Conservation (phyloP, 2,888 invertebrate genomes). For the Mesorhabditis belari region DNA sequence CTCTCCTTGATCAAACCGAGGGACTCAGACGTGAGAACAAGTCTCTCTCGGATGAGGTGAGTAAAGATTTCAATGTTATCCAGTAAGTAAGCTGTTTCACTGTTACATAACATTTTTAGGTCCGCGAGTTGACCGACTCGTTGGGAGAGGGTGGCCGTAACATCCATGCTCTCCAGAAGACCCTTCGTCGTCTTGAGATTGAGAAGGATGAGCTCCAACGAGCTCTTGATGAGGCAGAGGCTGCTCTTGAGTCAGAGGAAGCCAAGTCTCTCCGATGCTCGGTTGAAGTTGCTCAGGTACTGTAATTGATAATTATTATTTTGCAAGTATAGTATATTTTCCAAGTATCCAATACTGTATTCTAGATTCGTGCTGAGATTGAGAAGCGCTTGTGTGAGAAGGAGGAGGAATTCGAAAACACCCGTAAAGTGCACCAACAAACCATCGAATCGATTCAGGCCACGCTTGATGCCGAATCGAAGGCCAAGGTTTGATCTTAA, state of each 20-base stretch:
- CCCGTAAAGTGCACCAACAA: conserved; percentile 75
- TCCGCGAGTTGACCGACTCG: conserved; percentile 96
- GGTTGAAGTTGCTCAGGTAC: not conserved
- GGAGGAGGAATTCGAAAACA: conserved; percentile 99
- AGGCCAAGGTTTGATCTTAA: not conserved
- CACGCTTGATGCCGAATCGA: not conserved
- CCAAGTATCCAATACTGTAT: conserved; percentile 68
- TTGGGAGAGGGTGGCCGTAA: conserved; percentile 69
- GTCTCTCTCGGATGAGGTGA: conserved; percentile 57
- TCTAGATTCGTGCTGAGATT: conserved; percentile 97
- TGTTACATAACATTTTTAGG: conserved; percentile 55
- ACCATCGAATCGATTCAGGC: conserved; percentile 92
- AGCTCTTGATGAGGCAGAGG: conserved; percentile 71
- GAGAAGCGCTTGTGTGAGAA: conserved; percentile 99
- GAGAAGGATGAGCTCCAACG: conserved; percentile 97
- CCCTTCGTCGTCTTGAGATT: conserved; percentile 93
- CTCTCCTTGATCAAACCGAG: conserved; percentile 67
- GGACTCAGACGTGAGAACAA: conserved; percentile 98
- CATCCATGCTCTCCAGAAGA: conserved; percentile 98
- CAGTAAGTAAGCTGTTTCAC: too few species aligned
- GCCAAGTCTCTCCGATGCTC: not conserved
- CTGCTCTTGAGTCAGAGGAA: not conserved
- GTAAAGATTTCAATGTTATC: not conserved
- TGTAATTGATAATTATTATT: too few species aligned
- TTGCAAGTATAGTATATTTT: too few species aligned